These are phyloP conservation scores for Phrynosoma platyrhinos DNA, from an alignment of 2,113 vertebrate species.

Conservation along the genomic window DNA sequence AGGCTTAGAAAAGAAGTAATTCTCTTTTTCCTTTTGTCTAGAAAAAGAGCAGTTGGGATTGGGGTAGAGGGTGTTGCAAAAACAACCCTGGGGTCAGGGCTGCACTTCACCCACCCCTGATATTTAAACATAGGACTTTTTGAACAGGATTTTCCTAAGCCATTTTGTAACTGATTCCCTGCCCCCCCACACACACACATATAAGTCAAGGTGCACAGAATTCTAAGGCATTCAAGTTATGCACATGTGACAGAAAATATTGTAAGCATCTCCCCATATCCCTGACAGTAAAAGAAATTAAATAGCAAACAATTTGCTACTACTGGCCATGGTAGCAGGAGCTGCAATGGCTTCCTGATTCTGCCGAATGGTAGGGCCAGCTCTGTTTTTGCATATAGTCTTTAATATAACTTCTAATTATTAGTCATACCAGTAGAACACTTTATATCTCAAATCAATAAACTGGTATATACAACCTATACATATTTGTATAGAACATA, in stretches of 20 bases:
- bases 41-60: too few species aligned
- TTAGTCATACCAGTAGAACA: not conserved
- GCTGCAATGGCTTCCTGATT: not conserved
- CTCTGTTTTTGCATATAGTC: not conserved
- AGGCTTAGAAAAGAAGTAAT: too few species aligned
- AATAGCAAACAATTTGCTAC: not conserved
- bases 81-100: too few species aligned
- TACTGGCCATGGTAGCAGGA: not conserved
- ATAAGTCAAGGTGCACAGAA: not conserved
- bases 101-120: too few species aligned
- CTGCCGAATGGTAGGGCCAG: not conserved
- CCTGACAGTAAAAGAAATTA: not conserved
- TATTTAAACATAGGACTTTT: too few species aligned
- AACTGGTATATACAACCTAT: not conserved
- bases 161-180: not conserved
- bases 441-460: not conserved
- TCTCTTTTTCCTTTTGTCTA: too few species aligned
- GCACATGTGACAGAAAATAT: not conserved
- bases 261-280: not conserved
- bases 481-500: not conserved
- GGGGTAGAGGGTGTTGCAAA: too few species aligned
- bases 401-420: rapidly evolving
- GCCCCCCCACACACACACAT: too few species aligned
- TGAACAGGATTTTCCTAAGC: too few species aligned
- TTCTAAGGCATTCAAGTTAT: not conserved